A percentile compares a stretch with the other conserved stretches of the same genome.
Conservation (phyloP, 2,888 invertebrate genomes). For the Scrobipalpa atriplicella region DNA sequence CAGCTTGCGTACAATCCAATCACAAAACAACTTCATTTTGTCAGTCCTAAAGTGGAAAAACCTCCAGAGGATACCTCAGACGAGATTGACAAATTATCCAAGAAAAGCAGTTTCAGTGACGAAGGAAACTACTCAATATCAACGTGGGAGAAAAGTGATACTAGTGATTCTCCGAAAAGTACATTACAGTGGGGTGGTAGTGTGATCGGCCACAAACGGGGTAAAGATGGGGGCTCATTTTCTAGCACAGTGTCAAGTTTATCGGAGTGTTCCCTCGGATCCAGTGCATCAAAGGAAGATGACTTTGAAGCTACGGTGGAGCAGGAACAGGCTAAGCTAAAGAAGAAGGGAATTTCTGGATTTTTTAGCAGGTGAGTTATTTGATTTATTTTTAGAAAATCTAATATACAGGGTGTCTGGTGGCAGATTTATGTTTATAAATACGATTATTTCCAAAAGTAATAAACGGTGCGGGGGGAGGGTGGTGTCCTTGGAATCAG, state of each 20-base stretch:
- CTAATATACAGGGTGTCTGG: no score
- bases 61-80: slow-evolving; percentile 57
- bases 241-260: slow-evolving; percentile 88
- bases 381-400: not conserved
- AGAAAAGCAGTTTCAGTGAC: slow-evolving; percentile 80
- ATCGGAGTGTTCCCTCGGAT: slow-evolving; percentile 87
- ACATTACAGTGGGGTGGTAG: slow-evolving; percentile 76
- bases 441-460: not conserved
- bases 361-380: slow-evolving; percentile 84
- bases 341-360: slow-evolving; percentile 84
- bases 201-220: slow-evolving; percentile 77
- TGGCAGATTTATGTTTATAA: no score
- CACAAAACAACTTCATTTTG: slow-evolving; percentile 87
- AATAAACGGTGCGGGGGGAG: no score
- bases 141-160: slow-evolving; percentile 78
- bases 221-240: slow-evolving; percentile 84
- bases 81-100: slow-evolving; percentile 73
- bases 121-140: slow-evolving; percentile 78
- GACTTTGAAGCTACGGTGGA: slow-evolving; percentile 53
- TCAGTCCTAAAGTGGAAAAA: slow-evolving; percentile 74
- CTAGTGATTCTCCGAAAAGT: slow-evolving; percentile 78
- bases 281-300: slow-evolving; percentile 80
- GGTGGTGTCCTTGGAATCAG: no score
- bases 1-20: slow-evolving; percentile 89
- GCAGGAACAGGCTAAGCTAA: slow-evolving; percentile 73